Percentiles rank a stretch among this genome's conserved stretches.
Evolutionary conservation across 2,888 invertebrate species (phyloP).

Genomic region (Anoncus sp.): DNA sequence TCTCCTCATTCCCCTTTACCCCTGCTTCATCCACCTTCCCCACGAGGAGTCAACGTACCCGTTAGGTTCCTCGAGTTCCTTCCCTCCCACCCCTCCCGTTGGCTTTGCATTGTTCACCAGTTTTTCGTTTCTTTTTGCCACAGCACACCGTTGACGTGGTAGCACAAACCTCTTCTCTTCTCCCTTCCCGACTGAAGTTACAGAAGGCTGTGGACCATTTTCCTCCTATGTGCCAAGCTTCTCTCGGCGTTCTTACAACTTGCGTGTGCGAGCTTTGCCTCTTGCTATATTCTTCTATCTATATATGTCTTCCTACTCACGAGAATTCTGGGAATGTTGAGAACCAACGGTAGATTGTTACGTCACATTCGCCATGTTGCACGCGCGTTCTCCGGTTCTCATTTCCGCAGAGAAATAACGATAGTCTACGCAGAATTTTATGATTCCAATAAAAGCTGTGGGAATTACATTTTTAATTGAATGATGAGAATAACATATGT

Average conservation of each 20-base stretch:
- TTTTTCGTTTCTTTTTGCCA: slow-evolving; percentile 15
- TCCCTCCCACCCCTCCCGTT: slow-evolving; percentile 12
- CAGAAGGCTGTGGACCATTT: slow-evolving; percentile 5
- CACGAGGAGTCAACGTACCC: slow-evolving; percentile 56
- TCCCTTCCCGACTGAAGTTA: not conserved
- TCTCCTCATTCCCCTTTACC: slow-evolving; percentile 38
- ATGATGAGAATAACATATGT: not conserved
- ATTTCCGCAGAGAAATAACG: slow-evolving; percentile 6
- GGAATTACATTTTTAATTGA: not conserved
- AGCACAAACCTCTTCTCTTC: not conserved
- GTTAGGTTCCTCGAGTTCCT: slow-evolving; percentile 31
- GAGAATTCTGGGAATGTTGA: slow-evolving; percentile 36
- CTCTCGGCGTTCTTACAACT: slow-evolving; percentile 1
- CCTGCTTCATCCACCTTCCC: slow-evolving; percentile 46
- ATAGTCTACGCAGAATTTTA: not conserved
- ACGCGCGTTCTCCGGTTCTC: slow-evolving; percentile 23
- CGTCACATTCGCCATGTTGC: slow-evolving; percentile 25
- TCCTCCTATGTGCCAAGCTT: not conserved
- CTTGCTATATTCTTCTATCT: not conserved
- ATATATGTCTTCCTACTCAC: slow-evolving; percentile 12
- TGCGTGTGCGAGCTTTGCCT: slow-evolving; percentile 12
- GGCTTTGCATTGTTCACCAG: slow-evolving; percentile 41
- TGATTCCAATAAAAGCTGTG: not conserved
- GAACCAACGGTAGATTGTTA: slow-evolving; percentile 9
- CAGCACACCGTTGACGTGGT: slow-evolving; percentile 22